Base-by-base conservation (phyloP, 2,113 vertebrate genomes). In the Neoarius graeffei region DNA sequence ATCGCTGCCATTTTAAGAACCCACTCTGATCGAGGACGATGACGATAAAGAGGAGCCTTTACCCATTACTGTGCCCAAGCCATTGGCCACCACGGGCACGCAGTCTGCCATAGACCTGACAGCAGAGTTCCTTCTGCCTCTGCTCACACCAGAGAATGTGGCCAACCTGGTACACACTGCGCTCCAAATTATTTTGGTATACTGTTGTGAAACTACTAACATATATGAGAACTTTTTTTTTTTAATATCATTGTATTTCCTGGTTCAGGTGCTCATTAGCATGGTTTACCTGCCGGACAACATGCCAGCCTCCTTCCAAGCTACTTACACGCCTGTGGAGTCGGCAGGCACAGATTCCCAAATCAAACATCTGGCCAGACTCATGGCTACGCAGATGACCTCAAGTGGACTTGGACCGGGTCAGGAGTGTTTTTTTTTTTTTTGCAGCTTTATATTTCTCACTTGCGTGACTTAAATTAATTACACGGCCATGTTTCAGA, bases 231-330 rank as follows among this genome's bases (percentile, higher is more conserved):
- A 60, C 27, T 60, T 30, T 30, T 42, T 6, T 42, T 42, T 42
- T 42, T 42, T 3, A 42, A 8, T 56, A 1, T 42, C 5, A 20
- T 48, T 42, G 1, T 19, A 56, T 74, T 11, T 73, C 15, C 77
- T 8, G n/a, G 42, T 83, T 15, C 85, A 99, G 98, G 98, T 99
- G 81, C 95, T 99, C 80, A 98, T 99, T 95, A 99, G 97, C 94
- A 99, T 99, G 98, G 98, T 99, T 10, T 98, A 99, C 91, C 94
- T 99, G n/a, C 98, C 98, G 0, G 98, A 99, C 30, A 91, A 93
- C 91, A 99, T 99, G 98, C 98, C 98, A 0, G 98, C 98, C 0
- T 99, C 98, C 85, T 99, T 99, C 94, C 98, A 99, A 94, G 96
- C 98, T 84, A 99, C 98, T 4, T 99, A 99, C 90, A 99, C 98